Conservation (phyloP, 2,888 invertebrate species). For the Sabatieria punctata region DNA sequence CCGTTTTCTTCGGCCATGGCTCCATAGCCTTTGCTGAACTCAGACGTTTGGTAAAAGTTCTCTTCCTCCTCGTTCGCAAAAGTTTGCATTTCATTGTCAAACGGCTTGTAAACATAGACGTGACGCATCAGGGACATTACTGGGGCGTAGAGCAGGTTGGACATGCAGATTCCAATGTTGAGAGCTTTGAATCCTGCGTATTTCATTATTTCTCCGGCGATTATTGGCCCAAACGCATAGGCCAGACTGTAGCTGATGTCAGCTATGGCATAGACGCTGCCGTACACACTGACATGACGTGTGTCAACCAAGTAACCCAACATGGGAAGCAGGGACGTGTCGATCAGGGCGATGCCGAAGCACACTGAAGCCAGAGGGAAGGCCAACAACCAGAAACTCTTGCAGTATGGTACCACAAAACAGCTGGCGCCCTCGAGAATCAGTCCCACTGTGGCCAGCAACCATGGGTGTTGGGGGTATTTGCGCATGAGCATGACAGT, state of each 20-base stretch:
- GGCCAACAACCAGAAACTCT: conserved; percentile 42
- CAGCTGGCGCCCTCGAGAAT: conserved; percentile 64
- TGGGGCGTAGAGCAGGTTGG: conserved; percentile 82
- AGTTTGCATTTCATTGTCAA: conserved; percentile 55
- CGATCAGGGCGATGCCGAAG: conserved; percentile 94
- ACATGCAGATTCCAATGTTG: conserved; percentile 80
- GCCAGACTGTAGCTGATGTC: conserved; percentile 97
- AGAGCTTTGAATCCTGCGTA: conserved; percentile 82
- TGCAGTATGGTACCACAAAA: conserved; percentile 84
- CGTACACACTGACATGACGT: conserved; percentile 90
- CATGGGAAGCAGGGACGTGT: conserved; percentile 87
- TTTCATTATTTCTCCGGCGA: conserved; percentile 80
- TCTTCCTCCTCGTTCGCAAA: too few species aligned
- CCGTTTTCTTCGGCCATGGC: too few species aligned
- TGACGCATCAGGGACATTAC: conserved; percentile 67
- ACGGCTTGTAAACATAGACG: conserved; percentile 88
- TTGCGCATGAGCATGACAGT: conserved; percentile 83
- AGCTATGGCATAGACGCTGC: conserved; percentile 96
- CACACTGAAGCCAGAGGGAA: conserved; percentile 47
- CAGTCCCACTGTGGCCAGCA: conserved; percentile 82
- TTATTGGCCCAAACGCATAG: conserved; percentile 93
- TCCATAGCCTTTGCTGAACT: too few species aligned
- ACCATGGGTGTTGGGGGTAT: conserved; percentile 90
- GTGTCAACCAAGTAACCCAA: conserved; percentile 92
- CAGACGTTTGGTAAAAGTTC: too few species aligned